Evolutionary conservation across 2,888 invertebrate species (phyloP).

Genomic region (Drosophila phalerata): DNA sequence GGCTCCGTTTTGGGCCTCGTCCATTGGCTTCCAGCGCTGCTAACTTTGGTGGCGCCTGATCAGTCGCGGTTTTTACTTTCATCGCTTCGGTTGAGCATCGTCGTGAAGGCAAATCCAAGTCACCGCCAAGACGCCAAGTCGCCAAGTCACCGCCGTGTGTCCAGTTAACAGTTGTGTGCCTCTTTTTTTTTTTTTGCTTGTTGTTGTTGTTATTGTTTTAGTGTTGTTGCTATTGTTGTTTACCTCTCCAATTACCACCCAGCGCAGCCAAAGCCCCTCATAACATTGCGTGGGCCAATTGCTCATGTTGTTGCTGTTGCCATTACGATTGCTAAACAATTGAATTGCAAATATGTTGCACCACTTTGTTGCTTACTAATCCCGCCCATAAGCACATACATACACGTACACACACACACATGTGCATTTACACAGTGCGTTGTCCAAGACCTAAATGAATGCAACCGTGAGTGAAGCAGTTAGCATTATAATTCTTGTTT

Average conservation of each 20-base stretch:
- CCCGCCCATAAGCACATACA: slow-evolving; percentile 13
- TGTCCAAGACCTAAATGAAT: slow-evolving; percentile 24
- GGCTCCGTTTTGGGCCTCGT: slow-evolving; percentile 51
- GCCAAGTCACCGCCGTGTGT: slow-evolving; percentile 43
- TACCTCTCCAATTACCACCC: slow-evolving; percentile 65
- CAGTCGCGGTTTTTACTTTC: slow-evolving; percentile 86
- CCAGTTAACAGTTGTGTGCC: slow-evolving; percentile 52
- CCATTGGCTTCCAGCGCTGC: slow-evolving; percentile 66
- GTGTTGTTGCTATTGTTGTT: slow-evolving; percentile 43
- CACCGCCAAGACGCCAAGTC: slow-evolving; percentile 31
- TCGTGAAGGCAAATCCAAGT: slow-evolving; percentile 32
- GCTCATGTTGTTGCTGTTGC: slow-evolving; percentile 19
- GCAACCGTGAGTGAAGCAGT: slow-evolving; percentile 12
- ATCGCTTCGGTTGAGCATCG: slow-evolving; percentile 82
- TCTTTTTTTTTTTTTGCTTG: slow-evolving; percentile 38
- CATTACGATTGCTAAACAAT: slow-evolving; percentile 52
- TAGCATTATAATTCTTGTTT: neutral
- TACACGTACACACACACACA: neutral
- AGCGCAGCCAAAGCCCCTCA: slow-evolving; percentile 32
- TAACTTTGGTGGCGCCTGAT: slow-evolving; percentile 77
- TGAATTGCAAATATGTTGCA: slow-evolving; percentile 57
- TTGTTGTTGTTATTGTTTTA: slow-evolving; percentile 15
- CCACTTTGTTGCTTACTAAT: slow-evolving; percentile 36
- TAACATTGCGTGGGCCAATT: slow-evolving; percentile 40
- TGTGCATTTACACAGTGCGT: slow-evolving; percentile 1